These are phyloP conservation scores for Amphilophus citrinellus DNA, from an alignment of 2,113 vertebrate genomes.

Conservation along the genomic window DNA sequence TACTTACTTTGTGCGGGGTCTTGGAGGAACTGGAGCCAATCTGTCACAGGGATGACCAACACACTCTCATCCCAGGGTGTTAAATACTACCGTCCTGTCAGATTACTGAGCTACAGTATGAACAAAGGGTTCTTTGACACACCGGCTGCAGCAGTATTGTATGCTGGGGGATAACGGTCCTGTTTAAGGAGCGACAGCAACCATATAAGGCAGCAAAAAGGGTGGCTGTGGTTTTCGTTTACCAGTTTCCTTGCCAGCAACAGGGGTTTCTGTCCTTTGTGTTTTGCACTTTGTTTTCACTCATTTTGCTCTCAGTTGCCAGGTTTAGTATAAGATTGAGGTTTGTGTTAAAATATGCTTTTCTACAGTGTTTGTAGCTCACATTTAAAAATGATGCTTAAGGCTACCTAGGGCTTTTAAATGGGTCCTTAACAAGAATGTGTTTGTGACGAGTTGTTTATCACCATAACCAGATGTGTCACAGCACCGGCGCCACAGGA, in stretches of 20 bases:
- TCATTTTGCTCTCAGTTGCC: neutral
- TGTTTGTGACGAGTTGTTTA: neutral
- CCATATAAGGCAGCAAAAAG: neutral
- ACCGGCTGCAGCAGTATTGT: neutral
- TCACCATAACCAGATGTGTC: neutral
- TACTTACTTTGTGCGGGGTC: neutral
- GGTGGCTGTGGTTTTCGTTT: neutral
- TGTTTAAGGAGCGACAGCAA: neutral
- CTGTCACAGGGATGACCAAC: constrained; percentile 5
- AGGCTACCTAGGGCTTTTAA: neutral
- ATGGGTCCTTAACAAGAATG: neutral
- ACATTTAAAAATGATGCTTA: neutral
- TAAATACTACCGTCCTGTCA: neutral
- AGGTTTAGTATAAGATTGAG: neutral
- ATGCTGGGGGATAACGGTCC: neutral
- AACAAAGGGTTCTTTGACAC: neutral
- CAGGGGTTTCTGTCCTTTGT: neutral
- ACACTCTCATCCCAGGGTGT: neutral
- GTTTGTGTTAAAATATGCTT: too few species aligned
- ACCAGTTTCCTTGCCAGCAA: neutral
- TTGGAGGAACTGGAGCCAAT: neutral
- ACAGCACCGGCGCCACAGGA: neutral
- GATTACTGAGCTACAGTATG: neutral
- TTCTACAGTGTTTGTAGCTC: too few species aligned
- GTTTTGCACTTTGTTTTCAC: neutral